Conservation (phyloP, 2,113 vertebrate species). For the Odobenus rosmarus region DNA sequence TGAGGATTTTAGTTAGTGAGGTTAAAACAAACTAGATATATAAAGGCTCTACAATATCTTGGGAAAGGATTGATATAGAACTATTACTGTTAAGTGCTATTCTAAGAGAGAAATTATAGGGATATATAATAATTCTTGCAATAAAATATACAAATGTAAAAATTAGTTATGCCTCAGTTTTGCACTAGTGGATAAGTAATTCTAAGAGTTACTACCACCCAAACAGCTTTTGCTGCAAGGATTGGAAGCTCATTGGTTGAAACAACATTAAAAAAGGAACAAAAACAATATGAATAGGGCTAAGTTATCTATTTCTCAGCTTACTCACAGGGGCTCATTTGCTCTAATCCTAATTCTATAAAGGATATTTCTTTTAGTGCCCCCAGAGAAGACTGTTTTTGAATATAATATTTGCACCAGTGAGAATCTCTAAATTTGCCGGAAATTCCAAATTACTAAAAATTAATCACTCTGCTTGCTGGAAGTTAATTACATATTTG, state of each 20-base stretch:
- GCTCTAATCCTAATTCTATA: neutral
- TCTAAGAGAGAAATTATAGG: neutral
- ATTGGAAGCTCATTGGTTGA: neutral
- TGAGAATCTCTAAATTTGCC: constrained; percentile 22
- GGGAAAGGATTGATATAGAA: neutral
- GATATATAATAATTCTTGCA: constrained; percentile 8
- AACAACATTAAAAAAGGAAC: neutral
- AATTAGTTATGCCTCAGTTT: neutral
- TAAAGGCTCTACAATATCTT: neutral
- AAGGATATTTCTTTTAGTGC: neutral
- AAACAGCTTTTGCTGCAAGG: neutral
- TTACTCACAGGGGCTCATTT: neutral
- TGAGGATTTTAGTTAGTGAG: neutral
- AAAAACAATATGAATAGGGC: neutral
- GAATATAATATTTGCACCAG: neutral
- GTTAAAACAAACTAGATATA: neutral
- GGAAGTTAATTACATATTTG: constrained; percentile 47
- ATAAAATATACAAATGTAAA: neutral
- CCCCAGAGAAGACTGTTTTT: constrained; percentile 22
- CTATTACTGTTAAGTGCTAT: neutral
- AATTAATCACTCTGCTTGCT: constrained; percentile 41
- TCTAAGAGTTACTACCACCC: neutral
- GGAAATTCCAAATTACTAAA: constrained; percentile 36
- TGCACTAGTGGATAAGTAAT: neutral
- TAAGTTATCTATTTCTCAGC: neutral